Evolutionary conservation across 2,113 vertebrate genomes (phyloP), one percentile per base, ranked within the genome.

Genomic region (Platysteira castanea): DNA sequence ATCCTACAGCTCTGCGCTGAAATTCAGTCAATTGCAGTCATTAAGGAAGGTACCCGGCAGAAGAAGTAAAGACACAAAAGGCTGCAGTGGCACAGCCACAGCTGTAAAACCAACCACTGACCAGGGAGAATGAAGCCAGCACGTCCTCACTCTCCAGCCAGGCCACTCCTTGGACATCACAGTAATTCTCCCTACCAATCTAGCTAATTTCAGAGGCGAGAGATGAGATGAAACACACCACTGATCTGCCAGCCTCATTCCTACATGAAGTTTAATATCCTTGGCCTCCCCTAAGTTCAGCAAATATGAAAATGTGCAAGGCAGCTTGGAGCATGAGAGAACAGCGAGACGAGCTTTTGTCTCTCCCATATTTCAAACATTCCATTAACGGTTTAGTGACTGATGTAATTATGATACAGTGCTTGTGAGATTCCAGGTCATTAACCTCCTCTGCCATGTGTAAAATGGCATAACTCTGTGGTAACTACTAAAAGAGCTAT

Each of bases 101-200:
- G 20, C 3, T 41, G 8, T n/a, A 46, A 81, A 84, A 30, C 8
- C 31, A 44, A 6, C 7, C 3, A 7, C 3, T 28, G 57, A 15
- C 8, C 1, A 2, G 13, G 42, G 79, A 41, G 41, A 54, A n/a
- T 2, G 7, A 37, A 49, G 8, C 26, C 42, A 89, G 11, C 20
- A 26, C 1, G 1, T 42, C 35, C 42, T 85, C 4, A 1, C 30
- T 56, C 0, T 0, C 39, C 20, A 53, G 30, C 11, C n/a, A 83
- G 41, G 31, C 13, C 37, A 5, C 41, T 64, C 17, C 71, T 70
- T 6, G 3, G 7, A 44, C 23, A 46, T 9, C 19, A 27, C 24
- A 10, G 2, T 33, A 37, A 46, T 57, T 89, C 22, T 89, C 37
- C 33, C 17, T 26, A 26, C 5, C 52, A 69, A 49, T 10, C 19